Base-by-base conservation (phyloP, 2,888 invertebrate genomes). In the Polydrusus pterygomalis region DNA sequence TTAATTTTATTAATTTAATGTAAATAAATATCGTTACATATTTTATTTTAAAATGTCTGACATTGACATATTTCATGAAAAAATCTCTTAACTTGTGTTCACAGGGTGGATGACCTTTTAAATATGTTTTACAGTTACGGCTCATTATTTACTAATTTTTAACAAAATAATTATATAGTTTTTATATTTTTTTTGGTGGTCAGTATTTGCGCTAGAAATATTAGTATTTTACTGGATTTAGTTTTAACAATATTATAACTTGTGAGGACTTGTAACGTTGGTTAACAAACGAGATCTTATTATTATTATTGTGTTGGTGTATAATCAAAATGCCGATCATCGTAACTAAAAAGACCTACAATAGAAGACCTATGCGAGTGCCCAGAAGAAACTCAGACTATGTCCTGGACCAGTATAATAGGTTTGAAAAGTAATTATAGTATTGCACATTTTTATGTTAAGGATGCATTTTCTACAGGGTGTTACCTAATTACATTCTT, bases 321-420 rank as follows among this genome's bases (percentile, higher is more conserved):
- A 20, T n/a, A 40, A 67, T n/a, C n/a, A 38, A 58, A 17, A 76
- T 76, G 71, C 76, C 76, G 1, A 71, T 76, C 51, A 18, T 58
- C 67, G 34, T 75, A 58, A 47, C 74, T 78, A 70, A 76, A 49
- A 72, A 45, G 51, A 45, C 63, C 1, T 63, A 56, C 20, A 63
- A 72, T 68, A 73, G 82, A 56, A 80, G 78, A 54, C 82, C 82
- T n/a, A 81, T 81, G 80, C 79, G 78, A 70, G 73, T 78, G 1
- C 79, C 81, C 5, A 81, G 85, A 73, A 80, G 86, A 69, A 84
- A 85, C 77, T 86, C 86, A 10, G 86, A 86, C 81, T 85, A 84
- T 71, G 82, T 84, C 40, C 81, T 84, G 51, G 75, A 74, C 71
- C 73, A 69, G 9, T 70, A 15, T 65, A 65, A 40, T 60, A 73